Evolutionary conservation across 1,140 invertebrate species (phyloP).

Genomic region (Eurosta solidaginis): DNA sequence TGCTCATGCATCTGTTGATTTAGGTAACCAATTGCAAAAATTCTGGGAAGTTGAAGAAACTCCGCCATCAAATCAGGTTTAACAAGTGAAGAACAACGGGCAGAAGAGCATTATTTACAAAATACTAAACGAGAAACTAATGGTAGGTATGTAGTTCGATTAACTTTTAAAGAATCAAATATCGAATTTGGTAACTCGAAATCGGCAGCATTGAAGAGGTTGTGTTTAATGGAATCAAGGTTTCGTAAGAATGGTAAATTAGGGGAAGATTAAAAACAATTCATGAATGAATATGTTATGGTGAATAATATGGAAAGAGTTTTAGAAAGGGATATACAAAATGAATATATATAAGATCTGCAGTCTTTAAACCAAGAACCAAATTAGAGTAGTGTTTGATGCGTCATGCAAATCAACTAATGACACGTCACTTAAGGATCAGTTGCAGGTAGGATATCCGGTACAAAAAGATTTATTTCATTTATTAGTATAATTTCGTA

Average conservation of each 20-base stretch:
- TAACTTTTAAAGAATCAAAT: not conserved
- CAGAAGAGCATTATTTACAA: not conserved
- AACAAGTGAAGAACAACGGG: constrained; percentile 8
- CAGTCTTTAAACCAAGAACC: constrained; percentile 2
- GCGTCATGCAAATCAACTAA: constrained; percentile 48
- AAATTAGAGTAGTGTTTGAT: constrained; percentile 51
- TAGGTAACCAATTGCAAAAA: too few species aligned
- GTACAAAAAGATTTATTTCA: constrained; percentile 50
- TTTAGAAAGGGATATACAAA: not conserved
- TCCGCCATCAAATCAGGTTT: not conserved
- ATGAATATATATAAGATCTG: not conserved
- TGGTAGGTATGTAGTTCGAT: constrained; percentile 4
- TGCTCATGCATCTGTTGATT: too few species aligned
- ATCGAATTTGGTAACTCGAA: not conserved
- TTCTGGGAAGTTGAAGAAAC: too few species aligned
- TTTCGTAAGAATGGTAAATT: not conserved
- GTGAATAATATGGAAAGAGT: constrained; percentile 19
- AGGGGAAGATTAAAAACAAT: not conserved
- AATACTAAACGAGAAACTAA: not conserved
- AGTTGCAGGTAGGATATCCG: constrained; percentile 45
- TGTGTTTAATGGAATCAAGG: not conserved
- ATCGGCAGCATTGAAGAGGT: not conserved
- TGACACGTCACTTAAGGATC: constrained; percentile 53
- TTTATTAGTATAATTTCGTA: constrained; percentile 48
- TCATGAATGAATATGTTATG: constrained; percentile 6